Evolutionary conservation across 2,797 vertebrate genomes (phyloP).

Genomic region (Cossypha polioptera): DNA sequence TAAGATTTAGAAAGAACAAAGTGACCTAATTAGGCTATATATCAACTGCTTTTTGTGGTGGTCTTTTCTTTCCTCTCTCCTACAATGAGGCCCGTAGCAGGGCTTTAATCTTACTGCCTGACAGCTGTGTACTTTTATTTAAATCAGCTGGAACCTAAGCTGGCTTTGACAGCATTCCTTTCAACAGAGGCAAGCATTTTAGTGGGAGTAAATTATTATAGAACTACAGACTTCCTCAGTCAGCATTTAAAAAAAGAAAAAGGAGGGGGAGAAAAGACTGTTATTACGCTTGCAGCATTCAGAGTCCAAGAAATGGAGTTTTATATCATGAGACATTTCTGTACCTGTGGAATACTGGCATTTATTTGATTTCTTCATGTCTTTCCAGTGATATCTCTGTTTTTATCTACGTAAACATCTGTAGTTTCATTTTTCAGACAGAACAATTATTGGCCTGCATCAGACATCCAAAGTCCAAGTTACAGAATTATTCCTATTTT

Average conservation of each 20-base stretch:
- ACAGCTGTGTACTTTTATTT: slow-evolving; percentile 61
- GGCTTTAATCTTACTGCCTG: slow-evolving; percentile 33
- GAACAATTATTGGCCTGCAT: background rate
- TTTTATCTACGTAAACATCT: background rate
- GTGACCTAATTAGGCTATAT: background rate
- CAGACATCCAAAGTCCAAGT: background rate
- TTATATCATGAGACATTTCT: background rate
- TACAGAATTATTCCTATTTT: background rate
- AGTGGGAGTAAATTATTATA: slow-evolving; percentile 57
- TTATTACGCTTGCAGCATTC: background rate
- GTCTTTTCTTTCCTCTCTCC: background rate
- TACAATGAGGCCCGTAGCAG: background rate
- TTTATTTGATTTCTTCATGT: background rate
- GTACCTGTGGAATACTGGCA: background rate
- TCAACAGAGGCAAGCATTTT: slow-evolving; percentile 37
- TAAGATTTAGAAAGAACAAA: slow-evolving; percentile 10
- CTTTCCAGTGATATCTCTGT: background rate
- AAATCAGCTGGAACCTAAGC: slow-evolving; percentile 56
- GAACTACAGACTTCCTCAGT: slow-evolving; percentile 26
- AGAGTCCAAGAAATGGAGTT: background rate
- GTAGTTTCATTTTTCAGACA: background rate
- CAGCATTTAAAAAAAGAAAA: background rate
- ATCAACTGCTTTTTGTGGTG: background rate
- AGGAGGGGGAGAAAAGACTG: background rate
- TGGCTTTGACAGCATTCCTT: slow-evolving; percentile 61